Percentiles rank a stretch among this genome's conserved stretches.
Evolutionary conservation across 2,888 invertebrate species (phyloP).

Genomic region (Chrysina gloriosa): DNA sequence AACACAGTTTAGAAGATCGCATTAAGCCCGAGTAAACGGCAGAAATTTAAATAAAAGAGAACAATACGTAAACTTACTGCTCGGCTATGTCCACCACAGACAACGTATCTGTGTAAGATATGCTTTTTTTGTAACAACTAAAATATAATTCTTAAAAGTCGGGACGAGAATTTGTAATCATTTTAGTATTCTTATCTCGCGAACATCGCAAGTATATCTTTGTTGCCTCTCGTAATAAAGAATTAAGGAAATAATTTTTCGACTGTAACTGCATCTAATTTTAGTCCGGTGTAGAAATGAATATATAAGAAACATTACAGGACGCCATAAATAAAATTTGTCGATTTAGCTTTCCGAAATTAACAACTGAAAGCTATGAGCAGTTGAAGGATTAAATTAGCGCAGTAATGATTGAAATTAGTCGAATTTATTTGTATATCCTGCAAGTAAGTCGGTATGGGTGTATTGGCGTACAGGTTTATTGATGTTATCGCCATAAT

Average conservation of each 20-base stretch:
- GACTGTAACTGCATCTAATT: no score
- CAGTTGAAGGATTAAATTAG: constrained; percentile 10
- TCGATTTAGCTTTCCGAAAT: neutral
- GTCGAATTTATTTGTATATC: neutral
- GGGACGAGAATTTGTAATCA: no score
- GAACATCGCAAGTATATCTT: no score
- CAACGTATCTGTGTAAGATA: no score
- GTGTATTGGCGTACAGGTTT: no score
- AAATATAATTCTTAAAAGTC: no score
- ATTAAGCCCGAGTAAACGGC: constrained; percentile 25
- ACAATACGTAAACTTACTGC: neutral
- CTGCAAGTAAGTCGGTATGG: neutral
- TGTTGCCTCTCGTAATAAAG: no score
- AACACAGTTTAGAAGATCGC: constrained; percentile 47
- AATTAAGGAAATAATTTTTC: no score
- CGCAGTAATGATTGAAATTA: constrained; percentile 5
- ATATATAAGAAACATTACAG: neutral
- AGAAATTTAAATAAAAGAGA: constrained; percentile 27
- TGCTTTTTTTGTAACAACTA: no score
- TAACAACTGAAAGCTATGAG: neutral
- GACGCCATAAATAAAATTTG: neutral
- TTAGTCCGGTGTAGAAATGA: no score
- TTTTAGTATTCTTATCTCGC: no score
- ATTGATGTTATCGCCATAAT: neutral
- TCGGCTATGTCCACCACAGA: no score